Conservation (phyloP, 2,888 invertebrate genomes). For the Cryptocephalus moraei region DNA sequence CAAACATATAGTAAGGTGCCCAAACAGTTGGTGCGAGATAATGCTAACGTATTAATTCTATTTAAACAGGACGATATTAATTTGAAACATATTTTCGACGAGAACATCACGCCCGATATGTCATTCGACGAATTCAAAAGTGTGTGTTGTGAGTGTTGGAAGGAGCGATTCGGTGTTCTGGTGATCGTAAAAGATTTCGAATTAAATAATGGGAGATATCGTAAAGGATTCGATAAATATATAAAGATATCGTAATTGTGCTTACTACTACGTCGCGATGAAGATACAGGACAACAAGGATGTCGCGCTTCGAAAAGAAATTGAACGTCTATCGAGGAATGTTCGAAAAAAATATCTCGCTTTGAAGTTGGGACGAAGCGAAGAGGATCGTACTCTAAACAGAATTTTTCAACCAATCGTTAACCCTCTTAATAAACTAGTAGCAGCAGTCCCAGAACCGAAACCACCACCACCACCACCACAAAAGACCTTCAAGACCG, state of each 20-base stretch:
- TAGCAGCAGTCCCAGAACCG: too few species aligned
- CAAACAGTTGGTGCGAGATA: constrained; percentile 1
- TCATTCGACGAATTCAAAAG: constrained; percentile 2
- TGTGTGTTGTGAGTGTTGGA: constrained; percentile 2
- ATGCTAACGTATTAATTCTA: constrained; percentile 15
- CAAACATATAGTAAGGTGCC: constrained; percentile 5
- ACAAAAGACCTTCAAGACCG: too few species aligned
- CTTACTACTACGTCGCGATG: too few species aligned
- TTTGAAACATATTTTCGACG: constrained; percentile 6
- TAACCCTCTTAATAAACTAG: too few species aligned
- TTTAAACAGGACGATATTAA: constrained; percentile 17
- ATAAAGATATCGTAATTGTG: not conserved
- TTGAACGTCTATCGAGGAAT: too few species aligned
- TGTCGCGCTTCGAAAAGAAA: too few species aligned
- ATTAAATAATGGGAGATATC: constrained; percentile 3
- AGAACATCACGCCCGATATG: constrained; percentile 4
- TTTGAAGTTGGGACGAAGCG: too few species aligned
- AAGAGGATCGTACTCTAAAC: too few species aligned
- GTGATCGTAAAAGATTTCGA: constrained; percentile 3
- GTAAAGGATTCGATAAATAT: constrained; percentile 7
- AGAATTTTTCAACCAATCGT: too few species aligned
- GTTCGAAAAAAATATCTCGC: too few species aligned
- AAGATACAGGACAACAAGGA: too few species aligned
- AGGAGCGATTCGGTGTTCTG: not conserved
- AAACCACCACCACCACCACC: too few species aligned